Percentiles rank a stretch among this genome's conserved stretches.
These are phyloP conservation scores for Tupiocoris notatus DNA, from an alignment of 2,888 invertebrate genomes.

Conservation along the genomic window DNA sequence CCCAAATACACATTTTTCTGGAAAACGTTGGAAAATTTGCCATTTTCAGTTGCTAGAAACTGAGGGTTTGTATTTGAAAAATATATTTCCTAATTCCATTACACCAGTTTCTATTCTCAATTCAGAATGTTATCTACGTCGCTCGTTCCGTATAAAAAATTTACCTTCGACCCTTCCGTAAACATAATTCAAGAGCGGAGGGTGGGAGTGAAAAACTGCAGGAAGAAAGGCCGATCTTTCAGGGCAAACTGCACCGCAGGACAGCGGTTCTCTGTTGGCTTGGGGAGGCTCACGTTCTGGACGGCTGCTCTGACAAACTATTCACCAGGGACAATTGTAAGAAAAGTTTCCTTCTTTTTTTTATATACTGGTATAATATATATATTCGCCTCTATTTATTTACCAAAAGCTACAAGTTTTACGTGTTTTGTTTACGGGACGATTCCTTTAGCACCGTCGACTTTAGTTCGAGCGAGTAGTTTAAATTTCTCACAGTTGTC, in stretches of 20 bases:
- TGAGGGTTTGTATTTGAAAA: no score
- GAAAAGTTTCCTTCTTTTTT: conserved; percentile 6
- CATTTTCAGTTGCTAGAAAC: no score
- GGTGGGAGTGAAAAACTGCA: background rate
- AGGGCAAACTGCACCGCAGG: conserved; percentile 17
- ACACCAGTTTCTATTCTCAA: background rate
- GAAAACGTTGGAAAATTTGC: no score
- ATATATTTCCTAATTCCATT: background rate
- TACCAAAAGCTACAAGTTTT: background rate
- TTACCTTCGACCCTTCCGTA: background rate
- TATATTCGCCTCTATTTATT: no score
- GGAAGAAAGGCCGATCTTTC: conserved; percentile 7
- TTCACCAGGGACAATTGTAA: conserved; percentile 22
- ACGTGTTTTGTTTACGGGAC: background rate
- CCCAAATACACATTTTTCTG: no score
- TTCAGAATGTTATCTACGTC: background rate
- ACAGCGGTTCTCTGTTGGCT: background rate
- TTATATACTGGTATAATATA: no score
- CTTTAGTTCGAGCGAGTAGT: no score
- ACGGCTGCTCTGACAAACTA: conserved; percentile 29
- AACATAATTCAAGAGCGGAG: background rate
- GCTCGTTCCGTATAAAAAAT: background rate
- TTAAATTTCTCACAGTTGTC: no score
- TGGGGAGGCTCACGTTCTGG: conserved; percentile 6
- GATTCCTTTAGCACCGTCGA: no score